Base-by-base conservation (phyloP, 2,113 vertebrate genomes). In the Nicator chloris region DNA sequence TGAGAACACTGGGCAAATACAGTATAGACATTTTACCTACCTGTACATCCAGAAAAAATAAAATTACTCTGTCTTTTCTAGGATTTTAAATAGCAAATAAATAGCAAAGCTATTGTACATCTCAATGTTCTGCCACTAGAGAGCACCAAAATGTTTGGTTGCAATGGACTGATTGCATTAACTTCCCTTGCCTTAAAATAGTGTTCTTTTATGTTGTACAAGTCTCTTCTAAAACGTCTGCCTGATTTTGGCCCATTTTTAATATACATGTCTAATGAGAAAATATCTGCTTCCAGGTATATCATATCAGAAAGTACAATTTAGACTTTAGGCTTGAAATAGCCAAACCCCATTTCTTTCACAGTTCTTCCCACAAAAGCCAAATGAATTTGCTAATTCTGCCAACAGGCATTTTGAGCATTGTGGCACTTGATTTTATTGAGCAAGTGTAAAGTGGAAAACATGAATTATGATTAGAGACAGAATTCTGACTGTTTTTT, bases 111-210 rank as follows among this genome's bases (percentile, higher is more conserved):
- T 68, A 4, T 14, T 66, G 35, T 44, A 71, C 22, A 26, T 82
- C 87, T 93, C 69, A 2, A 2, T 51, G 18, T 94, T 97, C 94
- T 82, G 91, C 98, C 98, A 97, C 98, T 97, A 98, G 98, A 98
- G 98, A 80, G 98, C 98, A 97, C 97, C 96, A 98, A 83, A 97
- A 97, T 60, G 86, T 98, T 97, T 97, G 80, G 23, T 94, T 97
- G 96, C 12, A 60, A 68, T 28, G 15, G 31, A 13, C 21, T 11
- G 44, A 86, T 27, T 19, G 23, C 57, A 51, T 42, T 35, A 81
- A 35, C 35, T 66, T 63, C n/a, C 10, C 30, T 87, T 0, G 0
- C 60, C 51, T 81, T 65, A 54, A 59, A 75, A 83, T 10, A 66
- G 17, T 17, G 24, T 24, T 68, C 22, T 49, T 88, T 78, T 40